Conservation (phyloP, 2,113 vertebrate species). For the Ammodytes dubius region DNA sequence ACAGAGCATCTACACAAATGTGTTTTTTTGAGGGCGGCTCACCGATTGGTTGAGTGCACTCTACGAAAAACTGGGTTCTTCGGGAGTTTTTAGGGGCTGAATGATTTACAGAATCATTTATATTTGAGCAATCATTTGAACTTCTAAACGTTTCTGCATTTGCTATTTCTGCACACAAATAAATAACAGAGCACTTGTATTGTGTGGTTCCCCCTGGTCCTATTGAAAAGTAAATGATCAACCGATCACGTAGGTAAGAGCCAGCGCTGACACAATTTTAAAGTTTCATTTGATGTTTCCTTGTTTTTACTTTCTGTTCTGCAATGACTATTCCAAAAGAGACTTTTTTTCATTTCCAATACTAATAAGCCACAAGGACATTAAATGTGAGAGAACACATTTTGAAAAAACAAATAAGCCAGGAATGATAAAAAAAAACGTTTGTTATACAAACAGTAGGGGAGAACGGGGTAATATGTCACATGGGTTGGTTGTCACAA, state of each 20-base stretch:
- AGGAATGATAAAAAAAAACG: no score
- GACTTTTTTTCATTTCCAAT: neutral
- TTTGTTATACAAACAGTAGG: no score
- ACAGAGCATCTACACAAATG: conserved; percentile 42
- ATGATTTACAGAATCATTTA: conserved; percentile 71
- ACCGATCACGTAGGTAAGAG: neutral
- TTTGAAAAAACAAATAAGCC: no score
- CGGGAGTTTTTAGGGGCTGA: conserved; percentile 58
- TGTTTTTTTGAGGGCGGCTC: conserved; percentile 55
- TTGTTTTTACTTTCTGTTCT: neutral
- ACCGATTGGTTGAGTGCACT: conserved; percentile 57
- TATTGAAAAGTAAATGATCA: conserved; percentile 1
- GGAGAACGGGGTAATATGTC: no score
- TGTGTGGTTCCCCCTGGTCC: neutral
- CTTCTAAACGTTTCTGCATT: conserved; percentile 62
- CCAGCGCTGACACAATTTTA: neutral
- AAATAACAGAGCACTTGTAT: neutral
- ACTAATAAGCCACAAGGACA: no score
- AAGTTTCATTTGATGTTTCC: neutral
- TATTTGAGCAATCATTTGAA: conserved; percentile 72
- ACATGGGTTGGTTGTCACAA: no score
- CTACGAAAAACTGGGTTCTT: conserved; percentile 55
- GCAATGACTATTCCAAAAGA: neutral
- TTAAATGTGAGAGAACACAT: no score
- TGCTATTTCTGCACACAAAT: conserved; percentile 27